A percentile compares a stretch with the other conserved stretches of the same genome.
These are phyloP conservation scores for Bos indicus DNA, from an alignment of 2,113 vertebrate genomes.

Conservation along the genomic window DNA sequence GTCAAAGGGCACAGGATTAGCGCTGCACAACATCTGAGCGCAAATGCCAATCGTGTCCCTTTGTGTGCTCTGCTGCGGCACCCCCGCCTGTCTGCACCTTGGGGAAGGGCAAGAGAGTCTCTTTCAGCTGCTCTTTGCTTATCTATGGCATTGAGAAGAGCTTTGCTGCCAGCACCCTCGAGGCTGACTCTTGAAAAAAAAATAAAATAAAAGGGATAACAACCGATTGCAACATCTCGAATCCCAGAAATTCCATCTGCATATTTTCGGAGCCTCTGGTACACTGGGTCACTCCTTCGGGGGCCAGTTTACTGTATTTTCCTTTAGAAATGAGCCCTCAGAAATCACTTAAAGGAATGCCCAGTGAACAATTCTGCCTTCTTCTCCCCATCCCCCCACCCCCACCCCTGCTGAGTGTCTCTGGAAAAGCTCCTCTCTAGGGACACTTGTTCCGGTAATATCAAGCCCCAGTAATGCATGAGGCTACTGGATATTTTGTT, in stretches of 20 bases:
- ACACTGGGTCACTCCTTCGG: conserved; percentile 47
- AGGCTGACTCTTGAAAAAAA: not conserved
- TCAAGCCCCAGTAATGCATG: not conserved
- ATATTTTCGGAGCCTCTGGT: conserved; percentile 55
- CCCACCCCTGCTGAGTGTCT: not conserved
- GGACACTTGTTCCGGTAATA: conserved; percentile 46
- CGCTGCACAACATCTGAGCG: not conserved
- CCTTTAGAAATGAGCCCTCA: conserved; percentile 42
- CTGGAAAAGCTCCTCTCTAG: conserved; percentile 38
- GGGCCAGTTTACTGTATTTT: conserved; percentile 43
- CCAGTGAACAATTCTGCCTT: conserved; percentile 5
- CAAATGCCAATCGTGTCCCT: conserved; percentile 56
- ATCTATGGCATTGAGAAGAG: conserved; percentile 21
- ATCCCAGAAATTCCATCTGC: conserved; percentile 72
- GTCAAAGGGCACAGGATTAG: conserved; percentile 62
- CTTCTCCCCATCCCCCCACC: accelerated
- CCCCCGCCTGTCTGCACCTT: not conserved
- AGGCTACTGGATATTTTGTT: not conserved
- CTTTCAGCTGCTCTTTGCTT: conserved; percentile 29
- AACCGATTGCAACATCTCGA: conserved; percentile 28
- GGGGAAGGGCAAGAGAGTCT: not conserved
- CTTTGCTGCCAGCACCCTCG: not conserved
- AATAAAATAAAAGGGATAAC: conserved; percentile 7
- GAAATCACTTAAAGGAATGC: conserved; percentile 51
- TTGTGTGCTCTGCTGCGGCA: not conserved